Evolutionary conservation across 2,888 invertebrate species (phyloP).

Genomic region (Xylocampa areola): DNA sequence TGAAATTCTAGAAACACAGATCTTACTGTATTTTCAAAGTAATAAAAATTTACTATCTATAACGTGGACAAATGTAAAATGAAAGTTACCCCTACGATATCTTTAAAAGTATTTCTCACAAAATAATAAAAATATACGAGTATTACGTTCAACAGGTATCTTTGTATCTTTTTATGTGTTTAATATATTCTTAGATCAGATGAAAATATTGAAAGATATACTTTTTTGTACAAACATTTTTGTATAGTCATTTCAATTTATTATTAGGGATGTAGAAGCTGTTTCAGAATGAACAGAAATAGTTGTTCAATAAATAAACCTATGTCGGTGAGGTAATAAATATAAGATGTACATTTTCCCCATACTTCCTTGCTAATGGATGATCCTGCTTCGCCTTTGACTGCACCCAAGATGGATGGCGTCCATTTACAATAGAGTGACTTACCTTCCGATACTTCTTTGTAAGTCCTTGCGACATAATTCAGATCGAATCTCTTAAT

Average conservation of each 20-base stretch:
- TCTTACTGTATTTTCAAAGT: slow-evolving; percentile 3
- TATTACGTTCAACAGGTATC: slow-evolving; percentile 15
- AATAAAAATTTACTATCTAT: background rate
- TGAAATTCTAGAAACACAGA: slow-evolving; percentile 11
- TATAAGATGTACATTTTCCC: slow-evolving; percentile 60
- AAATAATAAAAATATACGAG: slow-evolving; percentile 19
- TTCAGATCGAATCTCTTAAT: slow-evolving; percentile 23
- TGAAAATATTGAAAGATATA: slow-evolving; percentile 18
- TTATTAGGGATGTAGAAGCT: slow-evolving; percentile 9
- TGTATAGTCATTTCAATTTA: slow-evolving; percentile 29
- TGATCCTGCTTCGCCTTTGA: slow-evolving; percentile 66
- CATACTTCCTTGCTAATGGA: slow-evolving; percentile 69
- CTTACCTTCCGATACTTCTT: slow-evolving; percentile 56
- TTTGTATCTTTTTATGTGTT: no score
- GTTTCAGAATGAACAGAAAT: slow-evolving; percentile 25
- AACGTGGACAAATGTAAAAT: slow-evolving; percentile 13
- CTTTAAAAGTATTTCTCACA: slow-evolving; percentile 19
- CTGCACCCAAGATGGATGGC: slow-evolving; percentile 70
- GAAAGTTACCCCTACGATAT: slow-evolving; percentile 16
- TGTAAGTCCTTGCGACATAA: slow-evolving; percentile 27
- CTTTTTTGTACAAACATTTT: slow-evolving; percentile 10
- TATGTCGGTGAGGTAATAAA: slow-evolving; percentile 50
- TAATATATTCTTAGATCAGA: slow-evolving; percentile 19
- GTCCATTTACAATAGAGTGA: slow-evolving; percentile 67
- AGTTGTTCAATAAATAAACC: slow-evolving; percentile 33